Percentiles rank a stretch among this genome's conserved stretches.
Conservation (phyloP, 35 echinoderm and acorn worm genomes). For the Eucidaris tribuloides region DNA sequence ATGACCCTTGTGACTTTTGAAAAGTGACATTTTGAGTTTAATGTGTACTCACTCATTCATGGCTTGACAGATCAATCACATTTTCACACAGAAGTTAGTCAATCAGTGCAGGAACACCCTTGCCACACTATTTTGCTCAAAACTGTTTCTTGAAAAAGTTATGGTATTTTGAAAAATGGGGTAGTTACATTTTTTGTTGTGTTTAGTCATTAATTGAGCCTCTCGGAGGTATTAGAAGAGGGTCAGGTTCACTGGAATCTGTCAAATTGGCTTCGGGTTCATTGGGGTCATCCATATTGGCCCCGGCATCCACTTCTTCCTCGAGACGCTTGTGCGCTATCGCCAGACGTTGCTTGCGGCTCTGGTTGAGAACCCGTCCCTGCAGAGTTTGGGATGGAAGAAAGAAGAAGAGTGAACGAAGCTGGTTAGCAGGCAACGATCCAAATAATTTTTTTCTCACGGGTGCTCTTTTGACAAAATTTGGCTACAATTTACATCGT, state of each 20-base stretch:
- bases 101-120: too few relatives aligned
- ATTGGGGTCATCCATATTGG: not conserved
- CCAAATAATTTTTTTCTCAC: not conserved
- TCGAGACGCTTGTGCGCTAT: not conserved
- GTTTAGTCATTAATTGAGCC: not conserved
- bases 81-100: too few relatives aligned
- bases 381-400: not conserved
- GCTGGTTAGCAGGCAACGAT: not conserved
- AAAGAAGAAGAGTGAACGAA: not conserved
- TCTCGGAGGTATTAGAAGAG: not conserved
- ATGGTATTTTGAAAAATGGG: too few relatives aligned
- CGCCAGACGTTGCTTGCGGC: constrained; percentile 6
- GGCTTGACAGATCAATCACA: too few relatives aligned
- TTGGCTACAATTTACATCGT: not conserved
- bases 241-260: not conserved
- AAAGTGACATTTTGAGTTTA: too few relatives aligned
- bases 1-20: too few relatives aligned
- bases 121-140: too few relatives aligned
- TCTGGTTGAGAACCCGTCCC: constrained; percentile 70
- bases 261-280: too few relatives aligned
- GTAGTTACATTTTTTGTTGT: too few relatives aligned
- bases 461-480: not conserved
- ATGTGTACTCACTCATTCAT: too few relatives aligned
- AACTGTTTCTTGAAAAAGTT: too few relatives aligned
- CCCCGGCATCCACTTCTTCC: not conserved